Evolutionary conservation across 1,140 invertebrate species (phyloP).

Genomic region (Sinella curviseta): DNA sequence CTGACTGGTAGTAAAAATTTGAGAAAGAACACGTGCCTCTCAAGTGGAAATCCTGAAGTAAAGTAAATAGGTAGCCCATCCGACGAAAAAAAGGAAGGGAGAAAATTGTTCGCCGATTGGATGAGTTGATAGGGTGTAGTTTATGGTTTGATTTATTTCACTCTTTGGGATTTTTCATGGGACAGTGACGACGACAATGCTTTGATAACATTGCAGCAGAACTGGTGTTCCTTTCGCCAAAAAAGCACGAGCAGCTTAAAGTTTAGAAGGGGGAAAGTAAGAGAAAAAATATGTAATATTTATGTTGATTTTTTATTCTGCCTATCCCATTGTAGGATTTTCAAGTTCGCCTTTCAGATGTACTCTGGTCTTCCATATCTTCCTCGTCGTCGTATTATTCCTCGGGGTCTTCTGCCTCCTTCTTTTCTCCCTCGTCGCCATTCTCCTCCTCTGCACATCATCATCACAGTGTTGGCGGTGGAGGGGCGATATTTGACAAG

Average conservation of each 20-base stretch:
- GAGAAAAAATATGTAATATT: not conserved
- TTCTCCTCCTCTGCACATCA: not conserved
- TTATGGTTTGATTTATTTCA: conserved; percentile 32
- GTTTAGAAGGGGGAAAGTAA: no score
- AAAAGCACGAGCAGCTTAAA: no score
- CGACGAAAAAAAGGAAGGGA: not conserved
- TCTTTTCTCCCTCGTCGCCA: conserved; percentile 2
- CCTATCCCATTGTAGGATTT: conserved; percentile 41
- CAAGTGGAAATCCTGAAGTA: not conserved
- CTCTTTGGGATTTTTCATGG: not conserved
- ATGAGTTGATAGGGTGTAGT: not conserved
- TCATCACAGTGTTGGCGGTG: conserved; percentile 62
- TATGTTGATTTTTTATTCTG: not conserved
- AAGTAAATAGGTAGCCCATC: not conserved
- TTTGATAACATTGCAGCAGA: not conserved
- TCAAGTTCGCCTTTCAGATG: conserved; percentile 42
- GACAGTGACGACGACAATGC: not conserved
- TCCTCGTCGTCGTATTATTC: not conserved
- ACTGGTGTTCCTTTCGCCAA: no score
- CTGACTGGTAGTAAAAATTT: no score
- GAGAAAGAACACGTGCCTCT: not conserved
- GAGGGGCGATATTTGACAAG: conserved; percentile 80
- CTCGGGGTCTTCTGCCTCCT: not conserved
- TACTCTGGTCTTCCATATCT: conserved; percentile 29
- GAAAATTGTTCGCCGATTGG: not conserved